phyloP scores from a whole-genome alignment of 2,113 vertebrate genomes.

The Phalacrocorax carbo region DNA sequence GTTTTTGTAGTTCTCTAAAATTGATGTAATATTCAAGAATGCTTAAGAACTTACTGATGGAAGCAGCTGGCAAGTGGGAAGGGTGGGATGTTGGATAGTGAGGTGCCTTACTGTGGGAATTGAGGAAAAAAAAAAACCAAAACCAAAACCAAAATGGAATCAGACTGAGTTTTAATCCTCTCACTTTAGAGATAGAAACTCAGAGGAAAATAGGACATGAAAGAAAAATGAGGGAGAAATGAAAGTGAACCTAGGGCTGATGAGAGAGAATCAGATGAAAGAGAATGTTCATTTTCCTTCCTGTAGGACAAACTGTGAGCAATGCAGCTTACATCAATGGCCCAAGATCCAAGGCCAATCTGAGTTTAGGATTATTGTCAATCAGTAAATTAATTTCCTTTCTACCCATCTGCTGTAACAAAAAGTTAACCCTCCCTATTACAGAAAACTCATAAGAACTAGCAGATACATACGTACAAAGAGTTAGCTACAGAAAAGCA shows the following conservation, averaged over 20 bases:
- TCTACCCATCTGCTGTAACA: not conserved
- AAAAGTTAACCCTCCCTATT: not conserved
- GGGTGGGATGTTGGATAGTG: conserved; percentile 4
- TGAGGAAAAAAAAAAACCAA: not conserved
- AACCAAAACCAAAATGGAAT: not conserved
- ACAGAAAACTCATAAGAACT: not conserved
- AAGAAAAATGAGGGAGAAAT: not conserved
- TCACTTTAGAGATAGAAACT: not conserved
- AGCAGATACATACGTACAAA: not conserved
- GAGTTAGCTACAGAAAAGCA: not conserved
- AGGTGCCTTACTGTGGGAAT: conserved; percentile 10
- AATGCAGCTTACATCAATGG: not conserved
- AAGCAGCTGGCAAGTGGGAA: conserved; percentile 42
- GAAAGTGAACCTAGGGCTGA: not conserved
- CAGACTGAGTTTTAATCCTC: not conserved
- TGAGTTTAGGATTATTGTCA: not conserved
- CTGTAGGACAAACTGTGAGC: not conserved
- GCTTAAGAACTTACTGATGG: conserved; percentile 15
- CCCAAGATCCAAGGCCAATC: not conserved
- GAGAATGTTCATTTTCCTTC: not conserved
- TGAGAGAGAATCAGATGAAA: not conserved
- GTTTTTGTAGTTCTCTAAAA: not conserved
- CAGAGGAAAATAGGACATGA: not conserved
- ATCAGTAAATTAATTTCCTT: not conserved
- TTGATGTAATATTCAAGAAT: conserved; percentile 24